Conservation (phyloP, 2,888 invertebrate species). For the Microctonus hyperodae region DNA sequence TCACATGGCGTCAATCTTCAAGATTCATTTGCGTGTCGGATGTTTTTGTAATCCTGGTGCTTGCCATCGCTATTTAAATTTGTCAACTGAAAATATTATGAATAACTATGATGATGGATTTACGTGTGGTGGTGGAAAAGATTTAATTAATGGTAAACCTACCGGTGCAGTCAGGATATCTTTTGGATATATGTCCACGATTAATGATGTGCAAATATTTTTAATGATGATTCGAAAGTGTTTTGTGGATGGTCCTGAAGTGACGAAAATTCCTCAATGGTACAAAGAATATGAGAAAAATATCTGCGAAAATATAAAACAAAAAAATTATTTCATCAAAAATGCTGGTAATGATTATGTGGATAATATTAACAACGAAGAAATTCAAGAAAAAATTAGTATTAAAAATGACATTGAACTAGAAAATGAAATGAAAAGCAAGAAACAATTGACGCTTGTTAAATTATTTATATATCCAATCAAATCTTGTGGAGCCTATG, state of each 20-base stretch:
- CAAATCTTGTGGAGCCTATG: constrained; percentile 87
- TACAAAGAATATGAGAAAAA: constrained; percentile 41
- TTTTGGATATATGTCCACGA: constrained; percentile 89
- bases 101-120: constrained; percentile 87
- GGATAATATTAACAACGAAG: not conserved
- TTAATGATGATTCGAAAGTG: constrained; percentile 78
- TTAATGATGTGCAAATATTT: constrained; percentile 74
- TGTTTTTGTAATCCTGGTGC: constrained; percentile 98
- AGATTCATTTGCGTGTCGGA: constrained; percentile 88
- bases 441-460: constrained; percentile 50
- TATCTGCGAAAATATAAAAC: constrained; percentile 13
- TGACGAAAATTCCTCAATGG: constrained; percentile 56
- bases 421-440: not conserved
- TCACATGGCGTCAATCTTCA: constrained; percentile 86
- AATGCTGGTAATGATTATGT: not conserved
- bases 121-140: constrained; percentile 88
- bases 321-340: not conserved
- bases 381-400: constrained; percentile 22
- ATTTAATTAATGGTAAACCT: constrained; percentile 84
- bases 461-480: constrained; percentile 82
- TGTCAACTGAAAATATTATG: constrained; percentile 75
- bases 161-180: constrained; percentile 93
- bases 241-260: constrained; percentile 69
- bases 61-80: constrained; percentile 80
- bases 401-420: constrained; percentile 9